Conservation (phyloP, 53 echinoderm and acorn worm species). For the Mesocentrotus franciscanus region DNA sequence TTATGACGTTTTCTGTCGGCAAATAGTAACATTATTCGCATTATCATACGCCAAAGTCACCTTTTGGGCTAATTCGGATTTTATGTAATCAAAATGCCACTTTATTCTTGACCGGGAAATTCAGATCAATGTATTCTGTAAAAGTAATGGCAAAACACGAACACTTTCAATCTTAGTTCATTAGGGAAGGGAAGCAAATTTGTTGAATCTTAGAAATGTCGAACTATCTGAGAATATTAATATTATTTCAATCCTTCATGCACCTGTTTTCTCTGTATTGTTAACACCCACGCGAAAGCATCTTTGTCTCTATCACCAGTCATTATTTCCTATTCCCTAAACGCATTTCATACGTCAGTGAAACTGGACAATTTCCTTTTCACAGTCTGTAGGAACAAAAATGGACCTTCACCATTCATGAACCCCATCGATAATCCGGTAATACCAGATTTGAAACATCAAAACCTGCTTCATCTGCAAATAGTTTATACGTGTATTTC, state of each 20-base stretch:
- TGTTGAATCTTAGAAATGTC: too few relatives aligned
- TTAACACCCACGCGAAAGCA: not conserved
- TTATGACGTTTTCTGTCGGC: not conserved
- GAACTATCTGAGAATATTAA: not conserved
- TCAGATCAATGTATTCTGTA: not conserved
- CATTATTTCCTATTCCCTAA: not conserved
- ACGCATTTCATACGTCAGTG: conserved; percentile 7
- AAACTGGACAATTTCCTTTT: conserved; percentile 4
- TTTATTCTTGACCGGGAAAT: not conserved
- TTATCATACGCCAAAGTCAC: not conserved
- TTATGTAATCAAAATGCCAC: not conserved
- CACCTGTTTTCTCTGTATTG: not conserved
- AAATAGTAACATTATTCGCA: not conserved
- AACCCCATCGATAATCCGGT: not conserved
- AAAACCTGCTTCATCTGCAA: not conserved
- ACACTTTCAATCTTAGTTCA: too few relatives aligned
- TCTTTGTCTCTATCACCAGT: not conserved
- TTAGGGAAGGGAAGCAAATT: too few relatives aligned
- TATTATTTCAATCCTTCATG: not conserved
- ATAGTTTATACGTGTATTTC: not conserved
- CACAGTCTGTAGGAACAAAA: not conserved
- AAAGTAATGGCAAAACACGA: too few relatives aligned
- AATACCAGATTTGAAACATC: not conserved
- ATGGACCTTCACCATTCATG: not conserved
- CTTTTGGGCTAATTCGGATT: not conserved